Percentiles rank a stretch among this genome's conserved stretches.
These are phyloP conservation scores for Brenthis hecate DNA, from an alignment of 2,888 invertebrate genomes.

Conservation along the genomic window DNA sequence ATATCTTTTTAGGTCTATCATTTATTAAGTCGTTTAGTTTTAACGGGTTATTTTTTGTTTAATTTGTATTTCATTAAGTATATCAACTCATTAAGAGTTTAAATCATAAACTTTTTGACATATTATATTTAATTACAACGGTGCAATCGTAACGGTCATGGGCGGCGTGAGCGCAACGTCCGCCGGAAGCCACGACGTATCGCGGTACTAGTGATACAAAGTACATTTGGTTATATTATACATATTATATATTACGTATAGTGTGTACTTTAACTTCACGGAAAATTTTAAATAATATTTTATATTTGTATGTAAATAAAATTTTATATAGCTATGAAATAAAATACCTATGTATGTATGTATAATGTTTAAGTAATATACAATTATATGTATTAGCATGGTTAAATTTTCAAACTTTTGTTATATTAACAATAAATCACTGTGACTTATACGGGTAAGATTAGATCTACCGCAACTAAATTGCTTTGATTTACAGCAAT, in stretches of 20 bases:
- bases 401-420: conserved; percentile 1
- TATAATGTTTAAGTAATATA: background rate
- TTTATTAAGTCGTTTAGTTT: too few species aligned
- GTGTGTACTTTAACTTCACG: background rate
- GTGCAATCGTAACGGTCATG: conserved; percentile 66
- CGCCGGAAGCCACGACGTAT: conserved; percentile 72
- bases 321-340: too few species aligned
- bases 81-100: background rate
- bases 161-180: conserved; percentile 76
- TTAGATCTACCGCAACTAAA: conserved; percentile 35
- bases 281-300: background rate
- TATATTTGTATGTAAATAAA: too few species aligned
- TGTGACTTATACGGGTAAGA: conserved; percentile 28
- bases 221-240: conserved; percentile 1
- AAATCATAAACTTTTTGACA: conserved; percentile 4
- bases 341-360: background rate
- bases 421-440: conserved; percentile 6
- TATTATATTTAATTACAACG: conserved; percentile 25
- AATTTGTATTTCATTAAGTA: too few species aligned
- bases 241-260: background rate
- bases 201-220: conserved; percentile 35
- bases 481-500: conserved; percentile 10
- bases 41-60: too few species aligned
- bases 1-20: too few species aligned
- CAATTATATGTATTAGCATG: background rate